phyloP scores from a whole-genome alignment of 2,797 vertebrate species.

The Pteropus rufus region DNA sequence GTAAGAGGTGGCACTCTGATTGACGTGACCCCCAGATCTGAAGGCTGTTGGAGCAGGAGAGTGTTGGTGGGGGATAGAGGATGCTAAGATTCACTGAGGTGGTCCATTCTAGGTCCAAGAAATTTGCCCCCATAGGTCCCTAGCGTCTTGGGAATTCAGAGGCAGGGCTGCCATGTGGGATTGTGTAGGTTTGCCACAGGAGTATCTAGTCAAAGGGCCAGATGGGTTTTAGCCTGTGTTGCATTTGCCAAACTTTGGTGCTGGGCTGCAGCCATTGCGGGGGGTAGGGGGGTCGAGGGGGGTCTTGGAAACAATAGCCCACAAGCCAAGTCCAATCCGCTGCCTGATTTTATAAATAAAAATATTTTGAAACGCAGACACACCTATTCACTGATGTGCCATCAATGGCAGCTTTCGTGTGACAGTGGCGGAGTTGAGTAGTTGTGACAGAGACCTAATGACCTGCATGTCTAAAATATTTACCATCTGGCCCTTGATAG shows the following conservation, averaged over 20 bases:
- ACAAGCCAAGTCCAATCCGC: background rate
- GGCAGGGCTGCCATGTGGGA: background rate
- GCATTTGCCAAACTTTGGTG: background rate
- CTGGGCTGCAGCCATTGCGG: background rate
- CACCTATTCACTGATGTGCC: background rate
- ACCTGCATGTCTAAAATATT: background rate
- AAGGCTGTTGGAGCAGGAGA: background rate
- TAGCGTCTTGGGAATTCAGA: background rate
- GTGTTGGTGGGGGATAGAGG: background rate
- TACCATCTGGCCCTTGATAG: background rate
- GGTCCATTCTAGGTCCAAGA: background rate
- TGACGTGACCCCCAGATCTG: background rate
- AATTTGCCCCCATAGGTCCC: background rate
- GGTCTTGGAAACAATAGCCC: background rate
- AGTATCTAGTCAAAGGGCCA: background rate
- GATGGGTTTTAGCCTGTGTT: background rate
- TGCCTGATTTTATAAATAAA: background rate
- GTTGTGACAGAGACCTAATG: background rate
- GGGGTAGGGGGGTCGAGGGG: background rate
- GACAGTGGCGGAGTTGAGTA: background rate
- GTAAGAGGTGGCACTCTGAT: background rate
- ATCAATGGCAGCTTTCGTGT: background rate
- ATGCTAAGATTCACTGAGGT: background rate
- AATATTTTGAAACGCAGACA: background rate
- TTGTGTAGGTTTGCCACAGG: background rate